A percentile compares a stretch with the other conserved stretches of the same genome.
Evolutionary conservation across 2,113 vertebrate species (phyloP).

Genomic region (Saguinus midas): DNA sequence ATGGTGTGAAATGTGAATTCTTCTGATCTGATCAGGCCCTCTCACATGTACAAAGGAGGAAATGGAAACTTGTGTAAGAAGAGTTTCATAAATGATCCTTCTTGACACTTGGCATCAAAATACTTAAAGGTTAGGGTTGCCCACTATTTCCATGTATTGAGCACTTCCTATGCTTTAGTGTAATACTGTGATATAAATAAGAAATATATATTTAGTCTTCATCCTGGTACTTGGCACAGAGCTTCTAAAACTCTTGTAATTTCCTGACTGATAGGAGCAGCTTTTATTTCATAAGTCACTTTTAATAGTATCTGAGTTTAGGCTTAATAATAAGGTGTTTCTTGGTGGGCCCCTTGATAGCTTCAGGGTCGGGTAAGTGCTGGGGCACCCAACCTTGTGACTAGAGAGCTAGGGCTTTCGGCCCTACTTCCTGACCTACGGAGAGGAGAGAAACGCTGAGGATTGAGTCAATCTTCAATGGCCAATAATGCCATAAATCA

Average conservation of each 20-base stretch:
- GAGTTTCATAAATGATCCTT: not conserved
- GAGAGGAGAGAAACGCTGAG: not conserved
- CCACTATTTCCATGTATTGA: not conserved
- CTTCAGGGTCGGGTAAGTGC: not conserved
- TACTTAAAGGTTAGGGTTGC: not conserved
- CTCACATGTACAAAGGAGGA: not conserved
- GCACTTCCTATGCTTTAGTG: not conserved
- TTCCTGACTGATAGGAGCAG: not conserved
- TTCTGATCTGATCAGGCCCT: not conserved
- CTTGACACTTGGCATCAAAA: not conserved
- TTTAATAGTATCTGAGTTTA: not conserved
- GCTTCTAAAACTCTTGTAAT: not conserved
- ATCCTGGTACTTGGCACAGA: not conserved
- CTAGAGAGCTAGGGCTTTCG: not conserved
- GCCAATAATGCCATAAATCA: not conserved
- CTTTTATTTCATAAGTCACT: not conserved
- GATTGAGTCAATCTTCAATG: not conserved
- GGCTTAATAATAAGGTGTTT: not conserved
- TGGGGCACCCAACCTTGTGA: not conserved
- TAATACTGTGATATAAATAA: not conserved
- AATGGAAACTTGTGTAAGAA: not conserved
- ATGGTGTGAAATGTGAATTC: not conserved
- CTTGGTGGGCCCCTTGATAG: not conserved
- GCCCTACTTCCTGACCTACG: not conserved
- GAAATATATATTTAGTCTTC: too few species aligned